Evolutionary conservation across 2,113 vertebrate genomes (phyloP).

Genomic region (Argyrosomus japonicus): DNA sequence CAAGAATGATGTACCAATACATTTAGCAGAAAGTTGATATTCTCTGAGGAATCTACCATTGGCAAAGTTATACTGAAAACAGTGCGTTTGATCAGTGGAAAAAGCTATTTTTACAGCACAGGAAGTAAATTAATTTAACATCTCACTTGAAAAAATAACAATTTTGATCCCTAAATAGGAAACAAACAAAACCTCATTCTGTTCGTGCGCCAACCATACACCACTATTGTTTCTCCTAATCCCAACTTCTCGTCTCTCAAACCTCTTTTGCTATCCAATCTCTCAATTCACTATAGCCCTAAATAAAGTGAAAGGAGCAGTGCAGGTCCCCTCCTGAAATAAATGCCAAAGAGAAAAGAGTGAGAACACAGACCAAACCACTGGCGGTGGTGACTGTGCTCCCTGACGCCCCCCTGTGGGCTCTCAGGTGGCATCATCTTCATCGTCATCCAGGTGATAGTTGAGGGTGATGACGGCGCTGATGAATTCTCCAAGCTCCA

Average conservation of each 20-base stretch:
- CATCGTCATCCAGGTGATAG: slow-evolving; percentile 92
- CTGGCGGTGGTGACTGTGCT: slow-evolving; percentile 68
- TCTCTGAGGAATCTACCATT: slow-evolving; percentile 48
- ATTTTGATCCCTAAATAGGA: slow-evolving; percentile 59
- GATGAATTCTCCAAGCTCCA: slow-evolving; percentile 98
- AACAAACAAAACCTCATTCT: slow-evolving; percentile 58
- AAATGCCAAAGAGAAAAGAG: slow-evolving; percentile 78
- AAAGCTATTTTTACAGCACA: slow-evolving; percentile 71
- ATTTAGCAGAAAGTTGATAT: slow-evolving; percentile 50
- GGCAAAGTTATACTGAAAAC: slow-evolving; percentile 40
- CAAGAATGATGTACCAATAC: slow-evolving; percentile 46
- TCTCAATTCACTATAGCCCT: slow-evolving; percentile 79
- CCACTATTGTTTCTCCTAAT: slow-evolving; percentile 16
- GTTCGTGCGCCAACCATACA: slow-evolving; percentile 47
- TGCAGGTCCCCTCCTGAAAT: slow-evolving; percentile 80
- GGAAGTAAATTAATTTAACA: slow-evolving; percentile 56
- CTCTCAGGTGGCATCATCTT: slow-evolving; percentile 92
- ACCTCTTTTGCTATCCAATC: slow-evolving; percentile 28
- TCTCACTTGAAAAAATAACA: slow-evolving; percentile 47
- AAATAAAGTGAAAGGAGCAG: slow-evolving; percentile 84
- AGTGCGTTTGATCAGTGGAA: slow-evolving; percentile 40
- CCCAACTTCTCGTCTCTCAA: slow-evolving; percentile 36
- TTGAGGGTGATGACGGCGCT: slow-evolving; percentile 98
- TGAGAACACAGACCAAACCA: slow-evolving; percentile 74
- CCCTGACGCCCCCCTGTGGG: slow-evolving; percentile 7